Evolutionary conservation across 2,888 invertebrate genomes (phyloP).

Genomic region (Amblyjoppa proteus): DNA sequence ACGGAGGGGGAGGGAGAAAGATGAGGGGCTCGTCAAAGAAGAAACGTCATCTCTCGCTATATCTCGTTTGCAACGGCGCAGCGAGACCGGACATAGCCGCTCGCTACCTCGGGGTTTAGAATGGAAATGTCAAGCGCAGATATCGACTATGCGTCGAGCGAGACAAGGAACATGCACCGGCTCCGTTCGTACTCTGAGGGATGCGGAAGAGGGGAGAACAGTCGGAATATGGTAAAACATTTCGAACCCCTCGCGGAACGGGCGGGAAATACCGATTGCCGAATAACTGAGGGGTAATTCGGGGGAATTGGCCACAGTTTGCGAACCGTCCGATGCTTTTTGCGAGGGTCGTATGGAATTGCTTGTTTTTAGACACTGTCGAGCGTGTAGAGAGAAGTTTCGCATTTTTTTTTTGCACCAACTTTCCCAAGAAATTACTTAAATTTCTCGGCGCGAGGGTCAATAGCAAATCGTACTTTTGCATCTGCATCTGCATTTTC

Average conservation of each 20-base stretch:
- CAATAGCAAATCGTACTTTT: too few species aligned
- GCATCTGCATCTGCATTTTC: too few species aligned
- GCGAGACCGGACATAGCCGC: not conserved
- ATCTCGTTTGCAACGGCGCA: not conserved
- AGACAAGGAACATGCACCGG: constrained; percentile 41
- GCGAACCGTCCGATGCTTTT: not conserved
- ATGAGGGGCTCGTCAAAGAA: constrained; percentile 2
- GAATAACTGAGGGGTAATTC: constrained; percentile 51
- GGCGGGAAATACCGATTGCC: constrained; percentile 57
- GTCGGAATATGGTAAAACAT: constrained; percentile 65
- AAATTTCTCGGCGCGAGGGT: too few species aligned
- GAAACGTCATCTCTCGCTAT: not conserved
- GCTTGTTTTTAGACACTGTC: not conserved
- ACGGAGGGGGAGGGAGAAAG: not conserved
- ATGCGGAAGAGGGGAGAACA: constrained; percentile 47
- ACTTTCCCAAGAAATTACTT: not conserved
- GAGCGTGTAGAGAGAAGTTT: too few species aligned
- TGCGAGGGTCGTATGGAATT: not conserved
- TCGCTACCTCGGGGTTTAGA: constrained; percentile 57
- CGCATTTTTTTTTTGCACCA: not conserved
- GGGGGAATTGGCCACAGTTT: not conserved
- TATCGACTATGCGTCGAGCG: constrained; percentile 62
- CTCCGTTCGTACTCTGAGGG: constrained; percentile 51
- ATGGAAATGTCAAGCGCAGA: constrained; percentile 79
- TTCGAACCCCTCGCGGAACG: constrained; percentile 6